These are phyloP conservation scores for Neogobius melanostomus DNA, from an alignment of 2,113 vertebrate genomes.

Conservation along the genomic window DNA sequence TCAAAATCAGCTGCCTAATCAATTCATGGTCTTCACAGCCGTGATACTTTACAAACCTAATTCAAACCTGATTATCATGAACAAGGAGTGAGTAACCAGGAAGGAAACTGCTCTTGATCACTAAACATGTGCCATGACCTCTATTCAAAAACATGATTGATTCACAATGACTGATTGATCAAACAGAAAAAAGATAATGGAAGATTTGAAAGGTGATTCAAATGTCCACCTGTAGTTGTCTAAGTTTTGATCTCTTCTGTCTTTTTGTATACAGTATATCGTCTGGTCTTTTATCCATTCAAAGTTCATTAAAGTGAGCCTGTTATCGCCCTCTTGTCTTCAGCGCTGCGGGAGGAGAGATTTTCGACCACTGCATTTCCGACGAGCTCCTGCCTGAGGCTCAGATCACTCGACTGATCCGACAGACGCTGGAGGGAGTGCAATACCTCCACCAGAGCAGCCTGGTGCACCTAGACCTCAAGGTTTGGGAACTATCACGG, in stretches of 20 bases:
- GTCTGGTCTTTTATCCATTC: neutral
- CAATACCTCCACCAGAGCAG: slow-evolving; percentile 87
- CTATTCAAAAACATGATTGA: slow-evolving; percentile 10
- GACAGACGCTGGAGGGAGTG: slow-evolving; percentile 92
- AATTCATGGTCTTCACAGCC: too few relatives aligned
- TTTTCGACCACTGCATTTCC: slow-evolving; percentile 90
- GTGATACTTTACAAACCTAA: too few relatives aligned
- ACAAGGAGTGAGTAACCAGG: slow-evolving; percentile 22
- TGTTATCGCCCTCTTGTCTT: slow-evolving; percentile 15
- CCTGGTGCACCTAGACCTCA: slow-evolving; percentile 94
- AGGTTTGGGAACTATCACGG: slow-evolving; percentile 73
- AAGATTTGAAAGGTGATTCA: neutral
- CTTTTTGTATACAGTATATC: neutral
- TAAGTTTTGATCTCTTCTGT: too few relatives aligned
- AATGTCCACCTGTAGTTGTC: too few relatives aligned
- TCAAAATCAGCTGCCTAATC: too few relatives aligned
- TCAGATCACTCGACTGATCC: slow-evolving; percentile 86
- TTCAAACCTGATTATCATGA: neutral
- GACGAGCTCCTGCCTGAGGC: slow-evolving; percentile 88
- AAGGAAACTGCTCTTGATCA: slow-evolving; percentile 18
- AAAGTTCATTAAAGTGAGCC: neutral
- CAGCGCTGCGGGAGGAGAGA: slow-evolving; percentile 95
- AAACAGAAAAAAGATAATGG: slow-evolving; percentile 14
- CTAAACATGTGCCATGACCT: slow-evolving; percentile 20
- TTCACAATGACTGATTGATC: neutral